Evolutionary conservation across 2,888 invertebrate genomes (phyloP), one percentile per base, ranked within the genome.

Genomic region (Calliphora vomitoria): DNA sequence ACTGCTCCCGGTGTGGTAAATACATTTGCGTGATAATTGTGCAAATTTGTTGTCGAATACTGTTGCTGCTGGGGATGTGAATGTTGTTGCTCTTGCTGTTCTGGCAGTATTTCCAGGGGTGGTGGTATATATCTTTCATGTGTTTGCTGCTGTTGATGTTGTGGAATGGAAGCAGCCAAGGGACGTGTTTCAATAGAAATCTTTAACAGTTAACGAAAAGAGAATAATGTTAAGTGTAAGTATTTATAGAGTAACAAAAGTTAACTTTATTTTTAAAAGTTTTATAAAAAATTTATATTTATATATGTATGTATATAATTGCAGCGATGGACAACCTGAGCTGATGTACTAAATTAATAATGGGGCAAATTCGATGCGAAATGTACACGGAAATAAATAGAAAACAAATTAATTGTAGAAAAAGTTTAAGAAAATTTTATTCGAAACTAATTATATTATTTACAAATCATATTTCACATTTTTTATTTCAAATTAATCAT

Each of bases 161-260:
- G 83, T 81, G 74, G 79, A 60, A 84, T 62, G 55, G 85, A 58
- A 69, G 90, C 90, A 76, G 90, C 88, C 85, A 92, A 88, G 50
- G 85, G 95, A 84, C 93, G 93, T 72, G 92, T 92, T 89, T 93
- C 93, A 74, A 93, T 91, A 18, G 93, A 93, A 66, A 94, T 92
- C 90, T 91, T 87, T 87, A 89, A 79, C 50, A 89, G 74, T 55
- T 50, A 87, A 74, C 13, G 8, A 58, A 79, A 41, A 44, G 1
- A 71, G 31, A 72, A 79, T 64, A 20, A 44, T 82, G 53, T 81
- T 31, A 25, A 50, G 55, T 55, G 41, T 58, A 13, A 44, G 44
- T 11, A 35, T 68, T 47, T 18, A 18, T 31, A n/a, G n/a, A 13
- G 25, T 25, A 60, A 74, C 15, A 69, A 47, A 71, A 84, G 38